Percentiles rank a stretch among this genome's conserved stretches.
phyloP scores from a whole-genome alignment of 2,888 invertebrate species.

The Orthosia gracilis region DNA sequence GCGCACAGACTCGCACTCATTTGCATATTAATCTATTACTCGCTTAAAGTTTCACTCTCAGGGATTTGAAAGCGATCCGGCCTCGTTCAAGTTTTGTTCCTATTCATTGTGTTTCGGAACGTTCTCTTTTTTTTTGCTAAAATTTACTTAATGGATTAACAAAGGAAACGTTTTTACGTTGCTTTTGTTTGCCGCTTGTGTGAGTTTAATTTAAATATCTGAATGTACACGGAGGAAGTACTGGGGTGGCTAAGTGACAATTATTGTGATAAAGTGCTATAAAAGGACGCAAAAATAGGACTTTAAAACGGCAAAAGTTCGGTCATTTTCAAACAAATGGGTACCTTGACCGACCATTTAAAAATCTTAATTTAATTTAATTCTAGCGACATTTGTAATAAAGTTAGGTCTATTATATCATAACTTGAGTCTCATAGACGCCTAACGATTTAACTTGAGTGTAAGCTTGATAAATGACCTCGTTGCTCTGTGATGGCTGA shows the following conservation, averaged over 20 bases:
- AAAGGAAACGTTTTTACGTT: constrained; percentile 62
- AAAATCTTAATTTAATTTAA: not conserved
- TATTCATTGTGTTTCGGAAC: constrained; percentile 65
- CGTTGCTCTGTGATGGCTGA: constrained; percentile 23
- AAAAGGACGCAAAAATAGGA: constrained; percentile 25
- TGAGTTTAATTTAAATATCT: constrained; percentile 62
- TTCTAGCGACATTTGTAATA: constrained; percentile 4
- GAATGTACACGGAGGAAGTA: constrained; percentile 48
- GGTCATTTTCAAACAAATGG: constrained; percentile 5
- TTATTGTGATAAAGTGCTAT: constrained; percentile 53
- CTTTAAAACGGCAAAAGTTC: constrained; percentile 33
- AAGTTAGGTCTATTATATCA: constrained; percentile 17
- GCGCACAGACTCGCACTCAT: constrained; percentile 51
- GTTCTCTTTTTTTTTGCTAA: constrained; percentile 63
- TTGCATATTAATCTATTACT: constrained; percentile 68
- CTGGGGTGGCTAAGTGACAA: constrained; percentile 48
- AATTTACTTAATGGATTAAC: constrained; percentile 67
- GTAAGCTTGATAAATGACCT: constrained; percentile 57
- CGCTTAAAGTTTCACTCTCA: constrained; percentile 57
- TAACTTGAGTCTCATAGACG: constrained; percentile 41
- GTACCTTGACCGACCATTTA: not conserved
- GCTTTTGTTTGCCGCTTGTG: constrained; percentile 60
- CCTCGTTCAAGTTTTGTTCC: constrained; percentile 63
- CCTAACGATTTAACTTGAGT: constrained; percentile 49
- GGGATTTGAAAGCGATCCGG: constrained; percentile 66